phyloP scores from a whole-genome alignment of 2,797 vertebrate species.

The Molossus alvarezi region DNA sequence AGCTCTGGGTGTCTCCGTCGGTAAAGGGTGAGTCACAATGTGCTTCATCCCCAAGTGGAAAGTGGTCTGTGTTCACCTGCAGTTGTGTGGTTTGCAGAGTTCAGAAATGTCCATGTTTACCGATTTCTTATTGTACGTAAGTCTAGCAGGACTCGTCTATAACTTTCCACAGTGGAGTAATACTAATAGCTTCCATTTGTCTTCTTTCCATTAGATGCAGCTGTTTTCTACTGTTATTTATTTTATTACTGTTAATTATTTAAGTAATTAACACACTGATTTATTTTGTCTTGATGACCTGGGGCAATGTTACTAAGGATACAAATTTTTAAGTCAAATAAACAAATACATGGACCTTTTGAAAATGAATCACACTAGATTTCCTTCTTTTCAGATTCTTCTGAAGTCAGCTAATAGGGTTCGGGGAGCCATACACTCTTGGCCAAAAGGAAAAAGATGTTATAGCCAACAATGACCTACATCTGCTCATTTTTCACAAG shows the following conservation, averaged over 20 bases:
- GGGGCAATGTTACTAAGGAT: background rate
- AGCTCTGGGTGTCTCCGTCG: background rate
- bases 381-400: constrained; percentile 52
- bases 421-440: background rate
- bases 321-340: constrained; percentile 66
- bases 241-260: constrained; percentile 23
- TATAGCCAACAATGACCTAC: background rate
- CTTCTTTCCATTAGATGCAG: constrained; percentile 47
- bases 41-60: background rate
- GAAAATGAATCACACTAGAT: constrained; percentile 43
- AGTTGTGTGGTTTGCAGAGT: background rate
- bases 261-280: constrained; percentile 65
- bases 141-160: background rate
- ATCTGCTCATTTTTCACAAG: constrained; percentile 23
- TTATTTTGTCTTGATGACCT: constrained; percentile 69
- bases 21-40: background rate
- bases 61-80: background rate
- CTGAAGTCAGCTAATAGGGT: constrained; percentile 18
- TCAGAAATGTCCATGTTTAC: background rate
- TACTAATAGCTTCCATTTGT: background rate
- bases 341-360: constrained; percentile 37
- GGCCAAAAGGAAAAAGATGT: background rate
- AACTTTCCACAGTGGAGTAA: constrained; percentile 68
- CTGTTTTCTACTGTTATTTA: constrained; percentile 61
- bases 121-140: background rate